Evolutionary conservation across 2,888 invertebrate species (phyloP).

Genomic region (Thera britannica): DNA sequence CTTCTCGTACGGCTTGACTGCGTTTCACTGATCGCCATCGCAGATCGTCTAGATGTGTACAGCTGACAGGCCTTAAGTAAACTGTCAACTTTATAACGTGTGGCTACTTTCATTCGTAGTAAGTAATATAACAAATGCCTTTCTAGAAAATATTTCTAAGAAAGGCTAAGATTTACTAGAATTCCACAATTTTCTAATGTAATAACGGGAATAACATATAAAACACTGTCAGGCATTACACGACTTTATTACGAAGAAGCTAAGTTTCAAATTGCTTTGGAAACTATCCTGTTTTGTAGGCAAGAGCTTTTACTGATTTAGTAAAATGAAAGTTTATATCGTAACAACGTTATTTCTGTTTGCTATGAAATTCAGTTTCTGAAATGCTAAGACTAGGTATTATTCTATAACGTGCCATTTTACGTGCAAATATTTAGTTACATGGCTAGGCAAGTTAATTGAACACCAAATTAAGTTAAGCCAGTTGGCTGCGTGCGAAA

Average conservation of each 20-base stretch:
- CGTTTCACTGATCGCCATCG: too few species aligned
- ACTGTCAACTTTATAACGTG: too few species aligned
- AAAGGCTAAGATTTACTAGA: slow-evolving; percentile 7
- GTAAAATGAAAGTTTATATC: slow-evolving; percentile 11
- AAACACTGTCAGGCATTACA: background rate
- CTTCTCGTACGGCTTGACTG: too few species aligned
- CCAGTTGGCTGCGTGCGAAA: too few species aligned
- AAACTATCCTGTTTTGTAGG: slow-evolving; percentile 4
- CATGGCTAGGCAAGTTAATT: too few species aligned
- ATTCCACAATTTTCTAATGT: background rate
- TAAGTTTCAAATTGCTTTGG: slow-evolving; percentile 9
- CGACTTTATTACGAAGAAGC: slow-evolving; percentile 6
- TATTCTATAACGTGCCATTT: background rate
- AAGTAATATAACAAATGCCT: background rate
- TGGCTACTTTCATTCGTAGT: background rate
- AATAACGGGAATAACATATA: background rate
- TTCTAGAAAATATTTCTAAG: slow-evolving; percentile 13
- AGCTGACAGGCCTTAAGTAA: too few species aligned
- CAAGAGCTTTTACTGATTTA: slow-evolving; percentile 10
- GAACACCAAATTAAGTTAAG: too few species aligned
- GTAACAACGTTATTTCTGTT: background rate
- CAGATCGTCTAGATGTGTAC: too few species aligned
- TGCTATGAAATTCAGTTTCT: background rate
- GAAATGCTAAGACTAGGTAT: background rate
- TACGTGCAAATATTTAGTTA: background rate